A percentile compares a stretch with the other conserved stretches of the same genome.
phyloP scores from a whole-genome alignment of 2,888 invertebrate species.

The Gymnocheta viridis region DNA sequence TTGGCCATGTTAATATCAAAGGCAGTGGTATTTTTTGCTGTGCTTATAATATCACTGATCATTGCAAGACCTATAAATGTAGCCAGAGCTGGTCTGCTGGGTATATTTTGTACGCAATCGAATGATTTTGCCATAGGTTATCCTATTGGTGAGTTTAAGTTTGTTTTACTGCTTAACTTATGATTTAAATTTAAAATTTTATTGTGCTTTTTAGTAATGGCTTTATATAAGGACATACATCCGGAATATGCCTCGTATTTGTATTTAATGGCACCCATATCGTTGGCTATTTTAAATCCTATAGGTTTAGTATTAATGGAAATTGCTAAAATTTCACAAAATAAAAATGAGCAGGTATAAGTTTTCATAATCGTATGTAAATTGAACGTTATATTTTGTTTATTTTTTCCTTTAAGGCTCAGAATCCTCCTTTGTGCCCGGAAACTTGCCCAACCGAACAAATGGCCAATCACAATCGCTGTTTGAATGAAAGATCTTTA shows the following conservation, averaged over 20 bases:
- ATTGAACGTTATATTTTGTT: neutral
- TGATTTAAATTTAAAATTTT: neutral
- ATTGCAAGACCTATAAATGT: constrained; percentile 91
- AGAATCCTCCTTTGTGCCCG: constrained; percentile 77
- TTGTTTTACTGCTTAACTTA: neutral
- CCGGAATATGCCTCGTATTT: constrained; percentile 95
- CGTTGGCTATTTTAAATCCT: constrained; percentile 95
- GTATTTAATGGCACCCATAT: constrained; percentile 97
- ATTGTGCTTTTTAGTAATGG: constrained; percentile 85
- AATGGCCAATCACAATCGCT: constrained; percentile 74
- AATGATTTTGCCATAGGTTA: constrained; percentile 98
- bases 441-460: constrained; percentile 78
- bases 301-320: constrained; percentile 95
- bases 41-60: constrained; percentile 89
- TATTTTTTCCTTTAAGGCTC: constrained; percentile 64
- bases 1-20: constrained; percentile 92
- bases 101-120: constrained; percentile 97
- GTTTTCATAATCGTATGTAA: neutral
- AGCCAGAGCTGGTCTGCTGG: constrained; percentile 94
- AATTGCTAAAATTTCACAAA: constrained; percentile 84
- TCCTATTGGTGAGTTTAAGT: constrained; percentile 87
- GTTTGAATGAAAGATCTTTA: constrained; percentile 76
- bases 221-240: constrained; percentile 92
- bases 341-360: constrained; percentile 76
- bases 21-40: constrained; percentile 90